phyloP scores from a whole-genome alignment of 30 jellyfish, hydroid and myxozoan species.

The Cassiopea xamachana region DNA sequence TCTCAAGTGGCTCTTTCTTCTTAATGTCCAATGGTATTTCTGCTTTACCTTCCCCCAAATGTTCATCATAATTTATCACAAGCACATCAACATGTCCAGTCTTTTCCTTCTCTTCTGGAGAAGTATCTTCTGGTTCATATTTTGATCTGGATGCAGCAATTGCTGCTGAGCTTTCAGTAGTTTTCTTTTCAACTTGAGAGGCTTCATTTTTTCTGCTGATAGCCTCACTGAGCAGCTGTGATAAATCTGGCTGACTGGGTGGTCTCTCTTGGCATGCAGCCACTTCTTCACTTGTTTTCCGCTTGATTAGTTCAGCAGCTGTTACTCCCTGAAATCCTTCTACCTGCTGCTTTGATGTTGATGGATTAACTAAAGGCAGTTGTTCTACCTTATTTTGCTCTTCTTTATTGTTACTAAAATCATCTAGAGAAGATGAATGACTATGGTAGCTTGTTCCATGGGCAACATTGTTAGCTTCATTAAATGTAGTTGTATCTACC shows the following conservation, averaged over 20 bases:
- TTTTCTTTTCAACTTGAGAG: background rate
- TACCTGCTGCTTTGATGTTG: background rate
- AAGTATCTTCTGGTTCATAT: background rate
- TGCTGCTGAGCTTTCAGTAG: background rate
- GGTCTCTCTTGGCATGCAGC: conserved; percentile 11
- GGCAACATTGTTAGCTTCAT: background rate
- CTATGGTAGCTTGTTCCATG: background rate
- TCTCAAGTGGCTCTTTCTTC: background rate
- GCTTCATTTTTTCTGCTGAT: conserved; percentile 13
- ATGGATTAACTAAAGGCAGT: background rate
- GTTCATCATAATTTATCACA: conserved; percentile 47
- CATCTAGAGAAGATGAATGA: background rate
- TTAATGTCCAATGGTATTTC: conserved; percentile 23
- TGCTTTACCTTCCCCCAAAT: conserved; percentile 63
- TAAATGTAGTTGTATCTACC: background rate
- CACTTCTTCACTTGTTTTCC: background rate
- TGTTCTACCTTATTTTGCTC: background rate
- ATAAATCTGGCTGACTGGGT: conserved; percentile 37
- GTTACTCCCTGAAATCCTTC: background rate
- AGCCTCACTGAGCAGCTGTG: conserved; percentile 27
- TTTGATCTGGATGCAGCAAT: background rate
- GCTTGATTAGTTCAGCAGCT: conserved; percentile 2
- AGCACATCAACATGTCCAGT: conserved; percentile 56
- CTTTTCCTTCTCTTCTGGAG: background rate
- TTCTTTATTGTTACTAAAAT: background rate